Conservation (phyloP, 2,797 vertebrate genomes). For the Furcifer pardalis region DNA sequence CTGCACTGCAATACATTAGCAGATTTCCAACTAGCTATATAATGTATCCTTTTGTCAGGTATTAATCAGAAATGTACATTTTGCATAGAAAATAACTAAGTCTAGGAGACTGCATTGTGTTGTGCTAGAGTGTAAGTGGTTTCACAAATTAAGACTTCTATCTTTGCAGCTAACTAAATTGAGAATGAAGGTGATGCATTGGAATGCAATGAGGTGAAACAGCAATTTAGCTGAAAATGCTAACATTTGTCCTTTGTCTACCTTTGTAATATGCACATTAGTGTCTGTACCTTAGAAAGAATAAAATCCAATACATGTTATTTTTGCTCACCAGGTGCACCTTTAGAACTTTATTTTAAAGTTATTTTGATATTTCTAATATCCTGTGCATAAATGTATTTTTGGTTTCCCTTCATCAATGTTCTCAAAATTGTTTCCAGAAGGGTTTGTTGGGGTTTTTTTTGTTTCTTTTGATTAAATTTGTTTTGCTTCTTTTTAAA, state of each 20-base stretch:
- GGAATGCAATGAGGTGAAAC: conserved; percentile 58
- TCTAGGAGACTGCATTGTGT: conserved; percentile 68
- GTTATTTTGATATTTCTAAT: not conserved
- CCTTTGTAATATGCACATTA: conserved; percentile 46
- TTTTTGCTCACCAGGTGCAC: not conserved
- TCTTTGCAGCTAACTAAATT: conserved; percentile 58
- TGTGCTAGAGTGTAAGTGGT: conserved; percentile 60
- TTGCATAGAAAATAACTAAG: conserved; percentile 61
- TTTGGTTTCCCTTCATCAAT: not conserved
- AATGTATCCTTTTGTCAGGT: conserved; percentile 57
- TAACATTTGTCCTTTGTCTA: conserved; percentile 59
- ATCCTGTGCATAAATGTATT: not conserved
- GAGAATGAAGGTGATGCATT: conserved; percentile 66
- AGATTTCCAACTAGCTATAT: conserved; percentile 44
- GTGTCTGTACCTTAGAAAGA: conserved; percentile 39
- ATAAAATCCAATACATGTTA: conserved; percentile 15
- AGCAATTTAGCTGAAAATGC: conserved; percentile 58
- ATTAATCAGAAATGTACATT: conserved; percentile 45
- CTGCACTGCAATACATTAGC: conserved; percentile 59
- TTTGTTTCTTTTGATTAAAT: too few species aligned
- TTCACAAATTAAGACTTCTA: conserved; percentile 69
- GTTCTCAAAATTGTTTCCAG: not conserved
- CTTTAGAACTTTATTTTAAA: not conserved
- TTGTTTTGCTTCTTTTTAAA: too few species aligned
- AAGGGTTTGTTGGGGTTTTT: not conserved